Evolutionary conservation across 2,888 invertebrate species (phyloP).

Genomic region (Drosophila stalkeri): DNA sequence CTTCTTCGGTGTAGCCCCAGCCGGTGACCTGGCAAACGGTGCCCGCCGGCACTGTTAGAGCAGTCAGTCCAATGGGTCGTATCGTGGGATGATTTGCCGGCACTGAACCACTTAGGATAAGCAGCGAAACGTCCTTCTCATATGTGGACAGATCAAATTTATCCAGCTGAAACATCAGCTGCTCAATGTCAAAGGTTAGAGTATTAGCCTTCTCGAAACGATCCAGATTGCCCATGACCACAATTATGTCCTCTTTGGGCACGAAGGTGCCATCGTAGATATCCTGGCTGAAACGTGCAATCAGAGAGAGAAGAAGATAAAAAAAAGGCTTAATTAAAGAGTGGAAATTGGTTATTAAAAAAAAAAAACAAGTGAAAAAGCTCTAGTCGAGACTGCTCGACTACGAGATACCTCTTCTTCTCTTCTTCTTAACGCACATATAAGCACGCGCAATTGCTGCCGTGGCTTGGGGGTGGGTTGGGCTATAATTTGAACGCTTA

Average conservation of each 20-base stretch:
- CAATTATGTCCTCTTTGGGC: conserved; percentile 65
- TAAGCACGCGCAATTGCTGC: too few species aligned
- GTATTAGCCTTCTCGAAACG: conserved; percentile 75
- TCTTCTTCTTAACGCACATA: too few species aligned
- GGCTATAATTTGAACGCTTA: too few species aligned
- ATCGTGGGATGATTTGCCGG: conserved; percentile 78
- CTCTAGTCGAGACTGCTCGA: too few species aligned
- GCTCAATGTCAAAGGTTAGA: conserved; percentile 66
- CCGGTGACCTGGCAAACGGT: conserved; percentile 82
- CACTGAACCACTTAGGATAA: conserved; percentile 75
- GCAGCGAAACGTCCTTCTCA: conserved; percentile 78
- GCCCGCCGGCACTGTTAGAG: conserved; percentile 39
- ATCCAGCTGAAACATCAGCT: conserved; percentile 57
- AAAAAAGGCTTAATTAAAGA: too few species aligned
- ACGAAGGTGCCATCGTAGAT: conserved; percentile 66
- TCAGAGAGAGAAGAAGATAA: too few species aligned
- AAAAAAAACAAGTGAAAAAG: too few species aligned
- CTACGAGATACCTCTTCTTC: too few species aligned
- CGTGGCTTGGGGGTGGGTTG: too few species aligned
- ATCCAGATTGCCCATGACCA: conserved; percentile 83
- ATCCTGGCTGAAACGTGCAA: conserved; percentile 20
- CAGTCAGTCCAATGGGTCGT: conserved; percentile 71
- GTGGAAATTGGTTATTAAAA: too few species aligned
- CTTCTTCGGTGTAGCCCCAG: conserved; percentile 80
- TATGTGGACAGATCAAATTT: conserved; percentile 69